phyloP scores from a whole-genome alignment of 1,140 invertebrate species.

The Aphelenchoides besseyi region DNA sequence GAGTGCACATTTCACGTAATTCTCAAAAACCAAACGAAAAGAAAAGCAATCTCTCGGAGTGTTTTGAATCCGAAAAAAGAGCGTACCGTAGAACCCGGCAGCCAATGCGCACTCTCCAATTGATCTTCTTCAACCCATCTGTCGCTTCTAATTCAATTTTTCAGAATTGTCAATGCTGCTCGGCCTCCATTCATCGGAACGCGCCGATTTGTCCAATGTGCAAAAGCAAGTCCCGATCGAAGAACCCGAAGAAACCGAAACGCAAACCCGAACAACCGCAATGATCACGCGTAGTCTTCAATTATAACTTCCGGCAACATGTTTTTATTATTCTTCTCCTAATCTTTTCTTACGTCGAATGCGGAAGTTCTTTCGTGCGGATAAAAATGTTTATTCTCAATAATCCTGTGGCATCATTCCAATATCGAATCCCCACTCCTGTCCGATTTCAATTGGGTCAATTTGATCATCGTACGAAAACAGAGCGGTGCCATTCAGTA shows the following conservation, averaged over 20 bases:
- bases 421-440: neutral
- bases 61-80: neutral
- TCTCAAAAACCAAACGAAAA: constrained; percentile 1
- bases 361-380: neutral
- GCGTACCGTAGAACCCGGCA: too few relatives aligned
- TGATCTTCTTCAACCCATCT: neutral
- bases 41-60: too few relatives aligned
- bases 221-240: constrained; percentile 91
- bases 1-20: neutral
- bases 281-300: neutral
- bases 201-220: constrained; percentile 97
- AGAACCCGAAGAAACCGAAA: constrained; percentile 97
- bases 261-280: constrained; percentile 74
- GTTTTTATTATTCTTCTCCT: neutral
- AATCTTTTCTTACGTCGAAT: neutral
- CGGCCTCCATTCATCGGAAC: constrained; percentile 98
- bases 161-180: constrained; percentile 72
- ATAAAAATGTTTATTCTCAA: neutral
- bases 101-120: neutral
- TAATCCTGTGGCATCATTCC: constrained; percentile 1
- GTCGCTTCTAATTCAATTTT: constrained; percentile 15
- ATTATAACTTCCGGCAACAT: neutral
- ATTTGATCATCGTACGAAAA: neutral
- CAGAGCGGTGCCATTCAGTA: neutral
- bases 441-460: neutral